Base-by-base conservation (phyloP, 2,888 invertebrate species). In the Drosophila anomalata region DNA sequence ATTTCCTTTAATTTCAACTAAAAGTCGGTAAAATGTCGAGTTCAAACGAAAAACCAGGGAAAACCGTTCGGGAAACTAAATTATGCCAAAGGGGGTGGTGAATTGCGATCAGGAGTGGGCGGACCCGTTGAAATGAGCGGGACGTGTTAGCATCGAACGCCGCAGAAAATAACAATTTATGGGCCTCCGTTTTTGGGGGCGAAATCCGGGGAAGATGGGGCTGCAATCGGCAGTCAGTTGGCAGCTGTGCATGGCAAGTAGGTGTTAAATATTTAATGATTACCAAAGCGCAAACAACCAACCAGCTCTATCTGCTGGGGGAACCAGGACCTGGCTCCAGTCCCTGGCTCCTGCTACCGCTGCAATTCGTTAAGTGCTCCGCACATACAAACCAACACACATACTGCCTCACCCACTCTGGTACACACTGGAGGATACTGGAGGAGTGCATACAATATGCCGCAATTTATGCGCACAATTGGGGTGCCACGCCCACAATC, bases 261-360 rank as follows among this genome's bases (percentile, higher is more conserved):
- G 75, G 73, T 80, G 78, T 72, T 81, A 78, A 81, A 81, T 81
- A 73, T 84, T 84, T 79, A 78, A 81, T 76, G 75, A 73, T 76
- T 73, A 31, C 63, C 69, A 65, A 73, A 75, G 68, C 58, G 66
- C 62, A 66, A 75, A 60, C 76, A 68, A 51, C 55, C 48, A 29
- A 51, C 11, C 57, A 47, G 48, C 57, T 46, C 44, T 44, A 22
- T 44, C 22, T 42, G 20, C 39, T 36, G 39, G 46, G 47, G 33
- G 53, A 50, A 33, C 20, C 47, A 42, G 55, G 52, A 22, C 24
- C 36, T 29, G 55, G 52, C 14, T 59, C 31, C 41, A 11, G 22
- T 9, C 7, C 6, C 44, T 26, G 20, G 14, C n/a, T 59, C 8
- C 31, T 54, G 46, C 60, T 46, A 36, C 46, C 63, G 65, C 22